Evolutionary conservation across 2,888 invertebrate genomes (phyloP).

Genomic region (Archips xylosteana): DNA sequence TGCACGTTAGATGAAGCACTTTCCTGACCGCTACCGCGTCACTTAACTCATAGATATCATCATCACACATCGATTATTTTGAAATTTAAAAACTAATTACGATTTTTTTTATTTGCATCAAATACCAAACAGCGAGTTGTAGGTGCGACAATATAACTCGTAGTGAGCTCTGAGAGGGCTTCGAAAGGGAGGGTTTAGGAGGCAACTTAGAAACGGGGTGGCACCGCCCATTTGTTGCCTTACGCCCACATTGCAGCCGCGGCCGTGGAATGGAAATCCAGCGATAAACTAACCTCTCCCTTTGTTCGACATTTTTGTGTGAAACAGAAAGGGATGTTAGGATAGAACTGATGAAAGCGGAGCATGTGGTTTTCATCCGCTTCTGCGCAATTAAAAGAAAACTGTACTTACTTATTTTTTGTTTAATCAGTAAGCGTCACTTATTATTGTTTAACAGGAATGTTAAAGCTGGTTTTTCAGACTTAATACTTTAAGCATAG

Average conservation of each 20-base stretch:
- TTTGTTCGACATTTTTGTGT: conserved; percentile 10
- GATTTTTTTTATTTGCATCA: neutral
- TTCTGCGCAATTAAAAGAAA: neutral
- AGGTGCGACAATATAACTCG: neutral
- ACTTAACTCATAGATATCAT: conserved; percentile 24
- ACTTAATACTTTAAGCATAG: neutral
- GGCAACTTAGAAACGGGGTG: conserved; percentile 19
- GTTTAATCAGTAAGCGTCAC: neutral
- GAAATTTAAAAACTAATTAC: neutral
- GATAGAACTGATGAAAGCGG: neutral
- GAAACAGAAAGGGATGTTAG: conserved; percentile 16
- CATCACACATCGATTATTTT: conserved; percentile 8
- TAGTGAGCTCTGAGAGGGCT: conserved; percentile 37
- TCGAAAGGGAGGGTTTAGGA: conserved; percentile 35
- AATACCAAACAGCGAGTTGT: neutral
- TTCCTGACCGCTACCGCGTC: conserved; percentile 11
- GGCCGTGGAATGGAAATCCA: conserved; percentile 1
- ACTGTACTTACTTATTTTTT: neutral
- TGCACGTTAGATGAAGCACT: conserved; percentile 9
- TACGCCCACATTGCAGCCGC: conserved; percentile 34
- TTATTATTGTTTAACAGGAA: neutral
- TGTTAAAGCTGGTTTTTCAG: neutral
- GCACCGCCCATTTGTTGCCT: conserved; percentile 40
- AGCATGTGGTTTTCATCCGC: neutral
- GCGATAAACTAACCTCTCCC: conserved; percentile 18